Evolutionary conservation across 2,888 invertebrate genomes (phyloP).

Genomic region (Drosophila flavopinicola): DNA sequence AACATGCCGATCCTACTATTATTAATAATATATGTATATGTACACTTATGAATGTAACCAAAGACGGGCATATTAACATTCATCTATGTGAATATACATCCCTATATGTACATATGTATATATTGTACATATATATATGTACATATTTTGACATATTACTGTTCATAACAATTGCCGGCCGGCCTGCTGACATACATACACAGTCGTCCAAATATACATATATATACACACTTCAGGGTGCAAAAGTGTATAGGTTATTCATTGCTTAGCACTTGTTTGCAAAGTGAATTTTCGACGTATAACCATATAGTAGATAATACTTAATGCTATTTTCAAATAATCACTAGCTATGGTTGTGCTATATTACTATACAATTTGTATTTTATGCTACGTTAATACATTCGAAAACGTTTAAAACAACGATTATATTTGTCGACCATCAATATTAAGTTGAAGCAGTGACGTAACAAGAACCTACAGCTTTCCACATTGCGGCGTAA

Average conservation of each 20-base stretch:
- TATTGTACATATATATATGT: background rate
- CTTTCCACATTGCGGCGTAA: constrained; percentile 4
- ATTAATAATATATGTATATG: background rate
- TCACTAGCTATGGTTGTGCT: too few relatives aligned
- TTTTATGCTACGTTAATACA: background rate
- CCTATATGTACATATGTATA: background rate
- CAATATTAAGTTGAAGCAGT: background rate
- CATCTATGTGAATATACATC: too few relatives aligned
- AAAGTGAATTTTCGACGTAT: constrained; percentile 6
- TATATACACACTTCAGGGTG: background rate
- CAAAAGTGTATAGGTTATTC: background rate
- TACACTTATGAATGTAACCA: background rate
- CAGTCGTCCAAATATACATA: background rate
- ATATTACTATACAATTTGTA: background rate
- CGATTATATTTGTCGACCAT: background rate
- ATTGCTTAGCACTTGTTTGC: background rate
- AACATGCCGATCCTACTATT: too few relatives aligned
- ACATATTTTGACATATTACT: background rate
- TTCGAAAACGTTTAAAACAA: background rate
- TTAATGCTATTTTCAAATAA: background rate
- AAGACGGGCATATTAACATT: too few relatives aligned
- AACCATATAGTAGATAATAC: background rate
- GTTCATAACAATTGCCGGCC: constrained; percentile 8
- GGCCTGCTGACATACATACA: constrained; percentile 5
- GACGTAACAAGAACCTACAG: constrained; percentile 5